Evolutionary conservation across 2,113 vertebrate species (phyloP).

Genomic region (Scalopus aquaticus): DNA sequence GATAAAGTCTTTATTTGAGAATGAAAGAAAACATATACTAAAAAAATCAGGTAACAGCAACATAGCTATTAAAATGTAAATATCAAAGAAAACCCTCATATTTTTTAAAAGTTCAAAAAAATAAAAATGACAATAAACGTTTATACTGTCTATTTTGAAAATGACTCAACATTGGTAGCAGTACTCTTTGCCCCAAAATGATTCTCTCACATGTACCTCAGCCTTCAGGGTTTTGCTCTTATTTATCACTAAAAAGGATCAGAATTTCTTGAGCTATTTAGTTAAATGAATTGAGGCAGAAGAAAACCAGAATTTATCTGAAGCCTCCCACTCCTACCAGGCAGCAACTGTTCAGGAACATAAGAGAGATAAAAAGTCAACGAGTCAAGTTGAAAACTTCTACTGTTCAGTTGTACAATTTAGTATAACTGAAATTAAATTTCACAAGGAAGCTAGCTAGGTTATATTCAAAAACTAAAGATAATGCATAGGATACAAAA

Average conservation of each 20-base stretch:
- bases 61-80: neutral
- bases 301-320: neutral
- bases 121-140: neutral
- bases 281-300: neutral
- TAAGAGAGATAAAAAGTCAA: neutral
- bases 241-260: neutral
- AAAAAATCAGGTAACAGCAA: neutral
- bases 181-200: neutral
- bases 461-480: neutral
- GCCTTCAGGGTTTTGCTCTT: neutral
- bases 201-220: neutral
- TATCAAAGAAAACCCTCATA: neutral
- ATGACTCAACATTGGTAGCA: neutral
- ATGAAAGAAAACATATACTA: neutral
- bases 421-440: neutral
- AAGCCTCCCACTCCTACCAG: neutral
- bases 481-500: neutral
- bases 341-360: slow-evolving; percentile 1
- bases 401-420: neutral
- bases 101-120: neutral
- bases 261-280: neutral
- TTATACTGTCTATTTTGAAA: neutral
- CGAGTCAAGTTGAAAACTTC: neutral
- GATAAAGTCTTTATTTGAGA: neutral
- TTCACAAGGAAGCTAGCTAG: neutral